A percentile compares a stretch with the other conserved stretches of the same genome.
Conservation (phyloP, 2,113 vertebrate species). For the Eonycteris spelaea region DNA sequence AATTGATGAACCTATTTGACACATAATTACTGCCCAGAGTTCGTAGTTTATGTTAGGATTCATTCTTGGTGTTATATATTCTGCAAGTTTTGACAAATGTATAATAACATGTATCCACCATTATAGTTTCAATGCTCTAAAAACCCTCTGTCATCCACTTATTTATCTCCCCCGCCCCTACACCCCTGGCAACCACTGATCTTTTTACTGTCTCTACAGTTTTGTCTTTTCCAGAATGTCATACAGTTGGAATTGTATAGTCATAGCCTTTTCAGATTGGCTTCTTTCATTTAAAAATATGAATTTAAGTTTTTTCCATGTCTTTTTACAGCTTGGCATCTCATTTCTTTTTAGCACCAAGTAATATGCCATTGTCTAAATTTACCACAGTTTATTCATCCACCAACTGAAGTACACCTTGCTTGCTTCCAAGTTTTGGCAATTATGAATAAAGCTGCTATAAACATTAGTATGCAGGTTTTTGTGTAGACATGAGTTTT, state of each 20-base stretch:
- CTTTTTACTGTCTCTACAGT: not conserved
- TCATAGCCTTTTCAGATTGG: not conserved
- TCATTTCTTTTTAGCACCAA: not conserved
- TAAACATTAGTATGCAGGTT: too few relatives aligned
- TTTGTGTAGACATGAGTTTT: not conserved
- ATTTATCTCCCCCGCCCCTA: not conserved
- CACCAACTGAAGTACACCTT: not conserved
- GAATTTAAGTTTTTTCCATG: not conserved
- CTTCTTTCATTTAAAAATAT: not conserved
- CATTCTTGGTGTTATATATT: not conserved
- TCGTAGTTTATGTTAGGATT: not conserved
- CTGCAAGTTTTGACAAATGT: not conserved
- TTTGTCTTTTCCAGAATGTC: not conserved
- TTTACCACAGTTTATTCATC: not conserved
- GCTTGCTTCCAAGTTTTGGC: not conserved
- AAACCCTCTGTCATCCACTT: not conserved
- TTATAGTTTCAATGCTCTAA: not conserved
- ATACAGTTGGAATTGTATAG: not conserved
- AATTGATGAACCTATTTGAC: not conserved
- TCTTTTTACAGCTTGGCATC: not conserved
- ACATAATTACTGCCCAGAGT: not conserved
- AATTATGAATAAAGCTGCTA: too few relatives aligned
- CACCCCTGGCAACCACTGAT: not conserved
- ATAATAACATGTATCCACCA: not conserved
- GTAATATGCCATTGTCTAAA: not conserved